These are phyloP conservation scores for Nilaparvata lugens DNA, from an alignment of 1,140 invertebrate genomes.

Conservation along the genomic window DNA sequence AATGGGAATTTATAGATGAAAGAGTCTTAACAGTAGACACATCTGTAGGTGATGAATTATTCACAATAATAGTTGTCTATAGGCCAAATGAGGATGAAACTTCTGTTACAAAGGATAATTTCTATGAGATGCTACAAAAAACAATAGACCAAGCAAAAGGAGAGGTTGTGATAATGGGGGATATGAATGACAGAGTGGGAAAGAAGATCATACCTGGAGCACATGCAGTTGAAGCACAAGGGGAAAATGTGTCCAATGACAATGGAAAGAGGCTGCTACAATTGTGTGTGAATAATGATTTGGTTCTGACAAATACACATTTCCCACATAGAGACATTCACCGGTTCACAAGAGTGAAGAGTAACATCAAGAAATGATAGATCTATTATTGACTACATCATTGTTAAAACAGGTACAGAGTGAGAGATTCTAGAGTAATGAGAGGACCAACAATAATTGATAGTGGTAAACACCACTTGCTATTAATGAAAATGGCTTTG, in stretches of 20 bases:
- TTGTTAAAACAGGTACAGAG: background rate
- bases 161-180: conserved; percentile 1
- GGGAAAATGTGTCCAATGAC: background rate
- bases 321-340: conserved; percentile 7
- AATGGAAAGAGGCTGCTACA: conserved; percentile 4
- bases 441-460: background rate
- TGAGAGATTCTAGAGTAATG: background rate
- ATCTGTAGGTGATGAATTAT: background rate
- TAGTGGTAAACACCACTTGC: background rate
- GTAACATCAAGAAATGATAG: background rate
- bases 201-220: background rate
- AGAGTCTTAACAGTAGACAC: conserved; percentile 1
- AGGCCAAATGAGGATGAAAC: background rate
- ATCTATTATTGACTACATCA: background rate
- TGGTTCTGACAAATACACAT: conserved; percentile 1
- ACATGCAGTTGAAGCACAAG: conserved; percentile 8
- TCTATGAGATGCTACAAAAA: conserved; percentile 10
- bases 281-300: background rate
- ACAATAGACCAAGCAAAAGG: background rate
- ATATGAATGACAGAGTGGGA: conserved; percentile 6
- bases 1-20: conserved; percentile 9
- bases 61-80: background rate
- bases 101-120: background rate
- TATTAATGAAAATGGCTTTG: background rate
- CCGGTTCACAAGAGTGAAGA: background rate